Conservation (phyloP, 2,113 vertebrate species). For the Procavia capensis region DNA sequence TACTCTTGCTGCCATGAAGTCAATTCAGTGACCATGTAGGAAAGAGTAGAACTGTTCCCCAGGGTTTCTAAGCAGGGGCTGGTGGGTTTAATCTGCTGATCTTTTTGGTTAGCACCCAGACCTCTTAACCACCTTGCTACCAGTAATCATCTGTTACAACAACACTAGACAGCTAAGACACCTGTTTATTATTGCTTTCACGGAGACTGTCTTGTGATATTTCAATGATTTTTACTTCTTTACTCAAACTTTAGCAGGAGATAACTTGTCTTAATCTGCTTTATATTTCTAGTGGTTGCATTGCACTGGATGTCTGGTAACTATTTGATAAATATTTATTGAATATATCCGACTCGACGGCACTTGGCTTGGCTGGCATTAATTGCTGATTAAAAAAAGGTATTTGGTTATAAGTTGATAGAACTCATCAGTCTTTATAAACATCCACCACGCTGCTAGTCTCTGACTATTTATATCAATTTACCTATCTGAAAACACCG, state of each 20-base stretch:
- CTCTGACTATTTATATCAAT: too few species aligned
- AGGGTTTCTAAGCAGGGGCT: too few species aligned
- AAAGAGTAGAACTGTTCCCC: too few species aligned
- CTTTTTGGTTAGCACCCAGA: too few species aligned
- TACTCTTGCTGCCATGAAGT: too few species aligned
- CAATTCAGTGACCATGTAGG: too few species aligned
- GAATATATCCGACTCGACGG: too few species aligned
- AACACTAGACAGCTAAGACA: neutral
- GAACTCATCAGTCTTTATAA: neutral
- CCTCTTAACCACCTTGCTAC: too few species aligned
- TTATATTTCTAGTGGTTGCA: neutral
- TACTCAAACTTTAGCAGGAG: neutral
- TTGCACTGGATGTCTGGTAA: neutral
- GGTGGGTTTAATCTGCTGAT: too few species aligned
- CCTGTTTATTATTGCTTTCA: too few species aligned
- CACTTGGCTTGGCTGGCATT: too few species aligned
- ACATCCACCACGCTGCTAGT: neutral
- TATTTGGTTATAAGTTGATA: neutral
- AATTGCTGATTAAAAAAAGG: neutral
- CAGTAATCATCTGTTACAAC: neutral
- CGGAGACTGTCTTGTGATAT: rapidly evolving
- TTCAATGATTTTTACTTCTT: neutral
- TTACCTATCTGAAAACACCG: too few species aligned
- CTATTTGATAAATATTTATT: neutral
- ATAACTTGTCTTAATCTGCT: neutral